A percentile compares a stretch with the other conserved stretches of the same genome.
phyloP scores from a whole-genome alignment of 2,888 invertebrate genomes.

The Calameuta pallipes region DNA sequence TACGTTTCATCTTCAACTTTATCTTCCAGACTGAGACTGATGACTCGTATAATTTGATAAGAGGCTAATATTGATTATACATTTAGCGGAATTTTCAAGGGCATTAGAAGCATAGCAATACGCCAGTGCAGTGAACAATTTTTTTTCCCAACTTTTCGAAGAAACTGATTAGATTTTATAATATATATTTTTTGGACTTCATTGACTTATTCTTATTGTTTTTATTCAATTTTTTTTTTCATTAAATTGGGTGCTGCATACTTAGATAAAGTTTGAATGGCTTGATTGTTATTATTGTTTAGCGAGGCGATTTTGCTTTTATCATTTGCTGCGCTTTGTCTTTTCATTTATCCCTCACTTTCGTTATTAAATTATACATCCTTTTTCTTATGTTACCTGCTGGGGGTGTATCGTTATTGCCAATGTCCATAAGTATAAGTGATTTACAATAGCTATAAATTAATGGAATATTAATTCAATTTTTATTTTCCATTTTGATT shows the following conservation, averaged over 20 bases:
- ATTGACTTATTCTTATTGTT: too few species aligned
- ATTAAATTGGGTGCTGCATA: neutral
- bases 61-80: neutral
- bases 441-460: neutral
- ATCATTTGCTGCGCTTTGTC: conserved; percentile 5
- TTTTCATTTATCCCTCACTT: neutral
- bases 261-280: too few species aligned
- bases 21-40: neutral
- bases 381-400: neutral
- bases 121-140: neutral
- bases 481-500: conserved; percentile 32
- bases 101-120: neutral
- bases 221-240: neutral
- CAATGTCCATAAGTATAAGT: neutral
- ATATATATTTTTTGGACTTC: too few species aligned
- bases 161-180: neutral
- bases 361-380: neutral
- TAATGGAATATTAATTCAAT: conserved; percentile 8
- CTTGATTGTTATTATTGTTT: neutral
- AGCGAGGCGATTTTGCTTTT: neutral
- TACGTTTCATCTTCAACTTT: neutral
- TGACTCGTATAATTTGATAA: neutral
- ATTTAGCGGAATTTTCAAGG: neutral
- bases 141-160: neutral
- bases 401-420: neutral